Percentiles rank a stretch among this genome's conserved stretches.
These are phyloP conservation scores for Mormyrops attenuatus DNA, from an alignment of 2,797 vertebrate genomes.

Conservation along the genomic window DNA sequence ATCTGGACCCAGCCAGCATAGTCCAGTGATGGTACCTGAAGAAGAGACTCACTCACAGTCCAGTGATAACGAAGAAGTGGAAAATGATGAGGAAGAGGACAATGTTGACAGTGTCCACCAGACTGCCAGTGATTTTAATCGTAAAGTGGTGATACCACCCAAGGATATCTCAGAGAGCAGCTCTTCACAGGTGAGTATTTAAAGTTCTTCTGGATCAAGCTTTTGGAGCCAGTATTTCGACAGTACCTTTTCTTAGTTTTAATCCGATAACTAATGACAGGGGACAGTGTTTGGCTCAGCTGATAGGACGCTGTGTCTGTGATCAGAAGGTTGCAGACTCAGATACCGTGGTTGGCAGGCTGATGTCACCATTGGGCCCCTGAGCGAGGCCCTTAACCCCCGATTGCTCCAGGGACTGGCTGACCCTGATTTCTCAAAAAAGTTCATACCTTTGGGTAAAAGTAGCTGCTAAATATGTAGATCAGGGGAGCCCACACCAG, in stretches of 20 bases:
- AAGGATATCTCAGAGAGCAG: neutral
- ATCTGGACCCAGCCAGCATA: slow-evolving; percentile 44
- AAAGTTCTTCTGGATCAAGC: neutral
- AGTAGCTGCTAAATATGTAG: neutral
- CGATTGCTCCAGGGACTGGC: neutral
- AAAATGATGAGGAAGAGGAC: slow-evolving; percentile 38
- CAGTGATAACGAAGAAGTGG: slow-evolving; percentile 44
- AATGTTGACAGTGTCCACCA: slow-evolving; percentile 18
- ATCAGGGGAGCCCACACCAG: neutral
- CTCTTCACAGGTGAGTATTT: neutral
- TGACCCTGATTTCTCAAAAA: neutral
- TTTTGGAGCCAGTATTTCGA: neutral
- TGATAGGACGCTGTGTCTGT: neutral
- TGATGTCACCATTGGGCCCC: neutral
- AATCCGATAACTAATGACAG: neutral
- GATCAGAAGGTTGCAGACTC: neutral
- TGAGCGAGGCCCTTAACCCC: neutral
- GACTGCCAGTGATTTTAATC: neutral
- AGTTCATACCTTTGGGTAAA: neutral
- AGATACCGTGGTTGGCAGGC: neutral
- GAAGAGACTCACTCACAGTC: slow-evolving; percentile 46
- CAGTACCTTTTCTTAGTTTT: neutral
- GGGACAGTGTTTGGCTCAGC: neutral
- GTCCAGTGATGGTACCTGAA: slow-evolving; percentile 46
- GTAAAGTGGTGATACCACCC: neutral